Percentiles rank a stretch among this genome's conserved stretches.
Conservation (phyloP, 2,113 vertebrate species). For the Sturnus vulgaris region DNA sequence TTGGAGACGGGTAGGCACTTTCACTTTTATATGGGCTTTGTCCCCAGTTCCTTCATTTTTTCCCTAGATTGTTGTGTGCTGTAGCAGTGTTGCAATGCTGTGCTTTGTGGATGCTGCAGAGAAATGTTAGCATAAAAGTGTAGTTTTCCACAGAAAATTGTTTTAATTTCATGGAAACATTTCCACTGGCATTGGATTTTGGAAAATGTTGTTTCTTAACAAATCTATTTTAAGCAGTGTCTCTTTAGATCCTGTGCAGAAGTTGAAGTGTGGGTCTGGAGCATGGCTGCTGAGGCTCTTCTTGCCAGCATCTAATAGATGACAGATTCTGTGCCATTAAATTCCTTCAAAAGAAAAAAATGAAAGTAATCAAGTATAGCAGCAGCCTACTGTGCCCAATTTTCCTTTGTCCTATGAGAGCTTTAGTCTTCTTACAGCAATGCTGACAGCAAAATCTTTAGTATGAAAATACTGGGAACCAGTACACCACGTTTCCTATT, state of each 20-base stretch:
- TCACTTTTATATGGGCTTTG: slow-evolving; percentile 8
- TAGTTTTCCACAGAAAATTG: slow-evolving; percentile 1
- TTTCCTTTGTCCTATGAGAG: neutral
- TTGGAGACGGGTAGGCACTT: slow-evolving; percentile 47
- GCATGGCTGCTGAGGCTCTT: neutral
- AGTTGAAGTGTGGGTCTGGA: slow-evolving; percentile 2
- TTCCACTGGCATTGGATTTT: neutral
- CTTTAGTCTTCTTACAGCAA: neutral
- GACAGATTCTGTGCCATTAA: neutral
- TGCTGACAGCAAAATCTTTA: neutral
- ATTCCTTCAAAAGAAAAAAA: neutral
- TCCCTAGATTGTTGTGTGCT: neutral
- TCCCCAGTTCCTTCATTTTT: neutral
- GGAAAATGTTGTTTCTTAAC: neutral
- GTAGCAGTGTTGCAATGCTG: slow-evolving; percentile 2
- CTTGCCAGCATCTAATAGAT: slow-evolving; percentile 16
- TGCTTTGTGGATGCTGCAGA: slow-evolving; percentile 32
- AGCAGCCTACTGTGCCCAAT: neutral
- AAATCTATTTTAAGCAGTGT: neutral
- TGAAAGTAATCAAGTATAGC: neutral
- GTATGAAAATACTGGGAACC: neutral
- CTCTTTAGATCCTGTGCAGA: slow-evolving; percentile 13
- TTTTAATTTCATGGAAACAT: slow-evolving; percentile 21
- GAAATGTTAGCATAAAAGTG: neutral
- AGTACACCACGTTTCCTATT: neutral